These are phyloP conservation scores for Ceuthmochares aereus DNA, from an alignment of 2,113 vertebrate species.

Conservation along the genomic window DNA sequence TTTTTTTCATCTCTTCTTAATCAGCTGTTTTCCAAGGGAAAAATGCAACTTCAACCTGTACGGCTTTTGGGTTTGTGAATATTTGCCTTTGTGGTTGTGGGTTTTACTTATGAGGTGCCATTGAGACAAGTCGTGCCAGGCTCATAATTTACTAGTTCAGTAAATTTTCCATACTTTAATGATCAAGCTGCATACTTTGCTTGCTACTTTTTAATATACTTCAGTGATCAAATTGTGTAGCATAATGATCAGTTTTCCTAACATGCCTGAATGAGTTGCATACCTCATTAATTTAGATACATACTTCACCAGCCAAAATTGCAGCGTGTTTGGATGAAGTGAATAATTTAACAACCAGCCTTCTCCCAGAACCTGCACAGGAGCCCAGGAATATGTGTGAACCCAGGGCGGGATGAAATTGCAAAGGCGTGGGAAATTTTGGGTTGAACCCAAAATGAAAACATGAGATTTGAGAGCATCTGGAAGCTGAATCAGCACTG, in stretches of 20 bases:
- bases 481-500: conserved; percentile 24
- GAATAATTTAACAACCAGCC: conserved; percentile 35
- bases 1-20: background rate
- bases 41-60: background rate
- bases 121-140: conserved; percentile 56
- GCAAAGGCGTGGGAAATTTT: conserved; percentile 14
- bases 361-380: conserved; percentile 4
- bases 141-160: conserved; percentile 57
- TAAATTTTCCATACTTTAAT: conserved; percentile 67
- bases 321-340: background rate
- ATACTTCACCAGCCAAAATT: conserved; percentile 1
- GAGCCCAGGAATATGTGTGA: background rate
- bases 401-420: background rate
- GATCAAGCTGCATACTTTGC: conserved; percentile 63
- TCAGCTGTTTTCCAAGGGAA: conserved; percentile 23
- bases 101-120: conserved; percentile 67
- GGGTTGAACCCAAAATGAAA: conserved; percentile 1
- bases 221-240: conserved; percentile 62
- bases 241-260: conserved; percentile 38
- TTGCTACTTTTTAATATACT: conserved; percentile 69
- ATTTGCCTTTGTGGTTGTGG: conserved; percentile 43
- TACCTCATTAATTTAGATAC: conserved; percentile 56
- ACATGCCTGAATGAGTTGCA: conserved; percentile 46
- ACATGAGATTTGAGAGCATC: background rate
- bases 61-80: conserved; percentile 15